phyloP scores from a whole-genome alignment of 2,797 vertebrate species.

The Arrhamphus sclerolepis region DNA sequence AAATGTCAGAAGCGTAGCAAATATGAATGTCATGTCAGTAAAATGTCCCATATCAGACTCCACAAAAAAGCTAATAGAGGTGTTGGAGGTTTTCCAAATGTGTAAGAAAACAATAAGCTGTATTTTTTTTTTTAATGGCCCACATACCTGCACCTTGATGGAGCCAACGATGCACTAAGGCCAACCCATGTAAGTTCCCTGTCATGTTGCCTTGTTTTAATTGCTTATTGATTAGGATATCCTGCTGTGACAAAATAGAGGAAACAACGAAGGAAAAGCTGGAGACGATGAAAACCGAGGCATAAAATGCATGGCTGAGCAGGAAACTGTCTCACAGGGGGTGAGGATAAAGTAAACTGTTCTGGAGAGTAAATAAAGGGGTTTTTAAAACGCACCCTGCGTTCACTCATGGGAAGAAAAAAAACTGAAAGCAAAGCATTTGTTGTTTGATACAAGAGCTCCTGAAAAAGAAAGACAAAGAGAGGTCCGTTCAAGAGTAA shows the following conservation, averaged over 20 bases:
- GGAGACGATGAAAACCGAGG: slow-evolving; percentile 55
- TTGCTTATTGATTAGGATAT: slow-evolving; percentile 75
- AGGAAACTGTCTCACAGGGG: slow-evolving; percentile 36
- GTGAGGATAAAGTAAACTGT: slow-evolving; percentile 42
- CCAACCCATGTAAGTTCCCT: slow-evolving; percentile 33
- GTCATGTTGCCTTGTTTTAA: slow-evolving; percentile 63
- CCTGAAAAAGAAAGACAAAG: slow-evolving; percentile 8
- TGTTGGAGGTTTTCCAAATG: not conserved
- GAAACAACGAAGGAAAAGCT: slow-evolving; percentile 54
- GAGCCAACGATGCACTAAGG: slow-evolving; percentile 18
- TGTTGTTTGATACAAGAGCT: not conserved
- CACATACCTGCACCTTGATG: slow-evolving; percentile 2
- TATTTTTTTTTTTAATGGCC: slow-evolving; percentile 8
- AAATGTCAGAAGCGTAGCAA: slow-evolving; percentile 40
- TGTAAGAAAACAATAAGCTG: slow-evolving; percentile 1
- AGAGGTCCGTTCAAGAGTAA: not conserved
- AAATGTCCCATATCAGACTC: slow-evolving; percentile 18
- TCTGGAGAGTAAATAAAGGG: slow-evolving; percentile 55
- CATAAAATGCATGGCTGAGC: slow-evolving; percentile 48
- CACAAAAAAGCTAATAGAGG: slow-evolving; percentile 12
- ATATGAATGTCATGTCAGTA: slow-evolving; percentile 12
- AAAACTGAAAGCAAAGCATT: not conserved
- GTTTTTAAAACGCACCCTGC: slow-evolving; percentile 9
- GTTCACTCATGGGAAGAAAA: slow-evolving; percentile 14
- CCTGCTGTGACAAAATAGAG: slow-evolving; percentile 60